phyloP scores from a whole-genome alignment of 2,888 invertebrate species.

The Caenorhabditis sp. region DNA sequence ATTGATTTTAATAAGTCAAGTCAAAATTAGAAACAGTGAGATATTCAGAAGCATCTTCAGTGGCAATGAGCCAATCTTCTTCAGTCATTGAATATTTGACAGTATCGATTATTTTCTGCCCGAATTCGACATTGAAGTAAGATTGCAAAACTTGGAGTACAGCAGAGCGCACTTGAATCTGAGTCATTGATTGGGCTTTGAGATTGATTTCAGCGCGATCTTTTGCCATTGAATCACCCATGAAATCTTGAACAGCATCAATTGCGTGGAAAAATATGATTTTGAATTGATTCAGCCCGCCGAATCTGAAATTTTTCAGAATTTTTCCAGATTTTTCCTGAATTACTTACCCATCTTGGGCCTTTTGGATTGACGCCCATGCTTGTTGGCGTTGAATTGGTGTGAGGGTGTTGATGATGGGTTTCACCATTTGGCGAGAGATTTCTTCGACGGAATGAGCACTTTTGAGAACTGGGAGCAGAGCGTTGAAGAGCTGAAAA shows the following conservation, averaged over 20 bases:
- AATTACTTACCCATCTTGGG: constrained; percentile 7
- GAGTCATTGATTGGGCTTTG: constrained; percentile 21
- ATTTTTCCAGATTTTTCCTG: background rate
- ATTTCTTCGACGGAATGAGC: background rate
- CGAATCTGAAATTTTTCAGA: constrained; percentile 6
- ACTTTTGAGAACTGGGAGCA: background rate
- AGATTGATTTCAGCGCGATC: constrained; percentile 25
- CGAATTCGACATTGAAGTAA: constrained; percentile 39
- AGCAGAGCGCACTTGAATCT: constrained; percentile 8
- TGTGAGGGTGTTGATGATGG: constrained; percentile 19
- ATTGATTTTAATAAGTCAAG: constrained; percentile 12
- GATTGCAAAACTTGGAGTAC: constrained; percentile 18
- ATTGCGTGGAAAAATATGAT: constrained; percentile 36
- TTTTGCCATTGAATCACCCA: constrained; percentile 34
- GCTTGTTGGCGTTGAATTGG: constrained; percentile 11
- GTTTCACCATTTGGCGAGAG: constrained; percentile 11
- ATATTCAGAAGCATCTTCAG: constrained; percentile 26
- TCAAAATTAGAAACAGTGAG: constrained; percentile 29
- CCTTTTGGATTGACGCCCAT: constrained; percentile 38
- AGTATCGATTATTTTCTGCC: constrained; percentile 37
- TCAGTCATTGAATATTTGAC: constrained; percentile 40
- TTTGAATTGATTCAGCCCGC: constrained; percentile 35
- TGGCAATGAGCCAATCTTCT: constrained; percentile 30
- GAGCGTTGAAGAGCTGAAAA: background rate
- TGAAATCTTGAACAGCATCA: constrained; percentile 34